Evolutionary conservation across 2,797 vertebrate species (phyloP), one percentile per base, ranked within the genome.

Genomic region (Ibycter americanus): DNA sequence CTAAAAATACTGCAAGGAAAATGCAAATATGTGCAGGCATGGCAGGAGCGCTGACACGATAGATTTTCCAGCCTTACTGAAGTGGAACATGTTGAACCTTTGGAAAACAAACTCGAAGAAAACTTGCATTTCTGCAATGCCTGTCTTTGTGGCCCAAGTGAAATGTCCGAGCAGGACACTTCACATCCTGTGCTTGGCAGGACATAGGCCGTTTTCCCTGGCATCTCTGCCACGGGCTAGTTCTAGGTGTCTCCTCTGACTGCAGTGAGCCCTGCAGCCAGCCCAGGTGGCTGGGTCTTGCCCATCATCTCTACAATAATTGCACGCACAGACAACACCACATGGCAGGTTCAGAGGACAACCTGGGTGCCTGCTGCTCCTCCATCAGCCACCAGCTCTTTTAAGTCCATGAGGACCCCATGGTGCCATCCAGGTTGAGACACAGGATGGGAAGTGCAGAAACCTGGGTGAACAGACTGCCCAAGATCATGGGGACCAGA

Each of bases 1-100:
- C 92, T 93, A 90, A 92, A 96, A 96, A 96, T 79, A 94, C 62
- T 66, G 55, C 22, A 58, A 92, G 78, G 89, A 87, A 94, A 95
- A 94, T 44, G 92, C 62, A 90, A 87, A 68, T 72, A 51, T 27
- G n/a, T 1, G 0, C 68, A 94, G 72, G 76, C 87, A 93, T 46
- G 91, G 87, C 90, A 70, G 79, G 44, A 93, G 61, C 22, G 5
- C 77, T 90, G 79, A 93, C 90, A 90, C 1, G 1, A 74, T 25
- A 72, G 86, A 82, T 90, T 86, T 94, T 89, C 95, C 74, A 94
- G 66, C 62, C 58, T 76, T 70, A 29, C 59, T 74, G 62, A 47
- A 89, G 74, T 34, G 54, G 81, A 96, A 59, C 76, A 12, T 2
- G 40, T 85, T 16, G 44, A 92, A 44, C 36, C 32, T 94, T 86